Base-by-base conservation (phyloP, 2,888 invertebrate species). In the Troides helena region DNA sequence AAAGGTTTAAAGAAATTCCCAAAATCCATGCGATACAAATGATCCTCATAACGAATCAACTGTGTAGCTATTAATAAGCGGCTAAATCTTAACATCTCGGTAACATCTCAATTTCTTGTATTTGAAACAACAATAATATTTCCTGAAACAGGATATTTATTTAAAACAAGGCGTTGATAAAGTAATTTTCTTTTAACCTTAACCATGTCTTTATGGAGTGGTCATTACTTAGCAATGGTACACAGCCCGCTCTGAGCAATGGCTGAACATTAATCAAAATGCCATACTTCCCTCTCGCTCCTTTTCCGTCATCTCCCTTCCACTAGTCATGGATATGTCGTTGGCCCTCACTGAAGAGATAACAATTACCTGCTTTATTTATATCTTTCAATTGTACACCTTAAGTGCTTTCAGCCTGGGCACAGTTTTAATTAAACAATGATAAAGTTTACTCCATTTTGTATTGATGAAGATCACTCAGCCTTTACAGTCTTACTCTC, bases 111-210 rank as follows among this genome's bases (percentile, higher is more conserved):
- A 92, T 92, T 86, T 87, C 90, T 89, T 88, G 91, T 90, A 90
- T 91, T 88, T 89, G 88, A 88, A 89, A 91, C 85, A 91, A 90
- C 90, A 88, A 92, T 89, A 92, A 92, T 92, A 92, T 89, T 92
- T 92, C 92, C 92, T 91, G 91, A 92, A 92, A 92, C 91, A 88
- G 91, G 90, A 91, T 92, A 92, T 92, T 92, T 92, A 92, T 92
- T 92, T 90, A 90, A 92, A 92, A 92, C 91, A 91, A 92, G 92
- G 90, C 92, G 92, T 91, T 92, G 92, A 92, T 92, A 92, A 92
- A 92, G 92, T 92, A 92, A 92, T 92, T 92, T 92, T 92, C 91
- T 92, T 92, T 92, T 91, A 92, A 92, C 92, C 92, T 92, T 92
- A 91, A 91, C 90, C 92, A 89, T 92, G 92, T 92, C 92, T 91